phyloP scores from a whole-genome alignment of 2,888 invertebrate species.

The Tenthredo notha region DNA sequence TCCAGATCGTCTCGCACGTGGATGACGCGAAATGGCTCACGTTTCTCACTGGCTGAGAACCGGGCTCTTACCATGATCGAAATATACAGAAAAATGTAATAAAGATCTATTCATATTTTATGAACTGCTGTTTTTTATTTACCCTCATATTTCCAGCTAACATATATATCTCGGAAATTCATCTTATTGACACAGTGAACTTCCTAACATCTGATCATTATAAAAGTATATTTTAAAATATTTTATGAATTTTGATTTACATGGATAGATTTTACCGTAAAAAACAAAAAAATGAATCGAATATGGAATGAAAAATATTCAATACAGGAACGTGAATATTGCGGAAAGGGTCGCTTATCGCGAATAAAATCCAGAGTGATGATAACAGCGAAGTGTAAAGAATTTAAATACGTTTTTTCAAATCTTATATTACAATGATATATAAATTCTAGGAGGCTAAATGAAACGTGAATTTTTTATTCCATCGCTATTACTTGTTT shows the following conservation, averaged over 20 bases:
- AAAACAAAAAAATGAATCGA: too few species aligned
- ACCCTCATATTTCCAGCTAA: background rate
- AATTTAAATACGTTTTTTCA: constrained; percentile 7
- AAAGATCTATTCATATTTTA: constrained; percentile 10
- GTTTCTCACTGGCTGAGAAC: background rate
- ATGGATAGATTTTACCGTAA: too few species aligned
- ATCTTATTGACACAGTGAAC: background rate
- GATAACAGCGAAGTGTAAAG: background rate
- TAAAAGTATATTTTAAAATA: too few species aligned
- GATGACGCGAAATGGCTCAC: background rate
- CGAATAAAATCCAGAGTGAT: background rate
- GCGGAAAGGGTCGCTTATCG: background rate
- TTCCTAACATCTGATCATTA: background rate
- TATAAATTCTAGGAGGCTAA: background rate
- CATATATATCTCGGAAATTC: background rate
- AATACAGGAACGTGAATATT: background rate
- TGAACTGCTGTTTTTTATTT: constrained; percentile 19
- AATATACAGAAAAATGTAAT: constrained; percentile 6
- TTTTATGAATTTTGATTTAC: too few species aligned
- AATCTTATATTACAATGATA: background rate
- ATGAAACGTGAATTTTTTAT: constrained; percentile 11
- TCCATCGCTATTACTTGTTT: background rate
- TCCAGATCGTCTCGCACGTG: constrained; percentile 12
- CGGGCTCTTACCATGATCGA: constrained; percentile 4
- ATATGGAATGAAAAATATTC: background rate